phyloP scores from a whole-genome alignment of 2,797 vertebrate genomes.

The Anabacerthia variegaticeps region DNA sequence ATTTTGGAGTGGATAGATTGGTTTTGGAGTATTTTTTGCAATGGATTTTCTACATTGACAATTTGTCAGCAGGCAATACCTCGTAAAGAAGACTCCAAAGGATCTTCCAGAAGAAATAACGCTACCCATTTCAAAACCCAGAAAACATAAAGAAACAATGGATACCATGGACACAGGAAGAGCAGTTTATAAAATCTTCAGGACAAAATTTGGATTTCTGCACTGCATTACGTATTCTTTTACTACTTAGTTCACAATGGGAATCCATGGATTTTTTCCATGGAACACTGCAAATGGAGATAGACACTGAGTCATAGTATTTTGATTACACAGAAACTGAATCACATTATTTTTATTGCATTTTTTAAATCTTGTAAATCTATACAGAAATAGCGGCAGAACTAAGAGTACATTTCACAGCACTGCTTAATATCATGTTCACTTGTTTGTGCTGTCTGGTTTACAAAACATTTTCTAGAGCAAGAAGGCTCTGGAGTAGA shows the following conservation, averaged over 20 bases:
- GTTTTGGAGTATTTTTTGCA: neutral
- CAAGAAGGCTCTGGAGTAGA: neutral
- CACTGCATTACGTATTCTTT: neutral
- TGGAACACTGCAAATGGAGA: neutral
- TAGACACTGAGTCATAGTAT: neutral
- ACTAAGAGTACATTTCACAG: neutral
- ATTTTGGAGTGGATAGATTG: neutral
- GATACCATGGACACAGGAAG: neutral
- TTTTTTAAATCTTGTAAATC: neutral
- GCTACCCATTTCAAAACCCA: neutral
- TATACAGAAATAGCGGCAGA: neutral
- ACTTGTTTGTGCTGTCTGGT: neutral
- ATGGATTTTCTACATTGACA: neutral
- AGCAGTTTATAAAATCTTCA: neutral
- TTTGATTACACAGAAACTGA: neutral
- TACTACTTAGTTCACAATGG: neutral
- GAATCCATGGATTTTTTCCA: neutral
- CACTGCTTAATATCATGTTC: neutral
- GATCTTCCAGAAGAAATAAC: neutral
- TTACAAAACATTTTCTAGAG: neutral
- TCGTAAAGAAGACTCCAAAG: neutral
- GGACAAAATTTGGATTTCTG: neutral
- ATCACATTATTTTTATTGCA: neutral
- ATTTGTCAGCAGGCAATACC: neutral
- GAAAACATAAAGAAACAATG: neutral